A percentile compares a stretch with the other conserved stretches of the same genome.
Evolutionary conservation across 2,888 invertebrate genomes (phyloP).

Genomic region (Drosophila eohydei): DNA sequence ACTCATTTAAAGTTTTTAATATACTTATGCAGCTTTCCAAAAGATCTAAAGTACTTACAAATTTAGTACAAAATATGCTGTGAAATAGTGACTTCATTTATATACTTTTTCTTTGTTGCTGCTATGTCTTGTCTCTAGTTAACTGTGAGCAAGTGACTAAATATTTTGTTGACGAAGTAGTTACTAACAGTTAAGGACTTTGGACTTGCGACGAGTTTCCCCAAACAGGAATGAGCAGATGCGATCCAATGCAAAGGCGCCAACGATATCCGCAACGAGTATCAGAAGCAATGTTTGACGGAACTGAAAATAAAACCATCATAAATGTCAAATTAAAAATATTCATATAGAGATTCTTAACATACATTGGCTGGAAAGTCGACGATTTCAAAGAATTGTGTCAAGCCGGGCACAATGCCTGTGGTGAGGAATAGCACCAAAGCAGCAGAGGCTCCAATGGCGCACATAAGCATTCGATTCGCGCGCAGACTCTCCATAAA

Average conservation of each 20-base stretch:
- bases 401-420: constrained; percentile 93
- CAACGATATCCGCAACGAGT: constrained; percentile 93
- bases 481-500: constrained; percentile 98
- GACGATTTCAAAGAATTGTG: constrained; percentile 97
- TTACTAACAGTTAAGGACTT: constrained; percentile 67
- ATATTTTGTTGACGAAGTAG: constrained; percentile 1
- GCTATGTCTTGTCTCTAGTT: constrained; percentile 17
- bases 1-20: constrained; percentile 26
- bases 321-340: neutral
- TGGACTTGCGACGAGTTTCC: constrained; percentile 88
- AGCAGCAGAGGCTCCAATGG: constrained; percentile 92
- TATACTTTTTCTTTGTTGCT: constrained; percentile 10
- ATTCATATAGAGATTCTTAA: neutral
- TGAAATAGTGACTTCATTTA: constrained; percentile 9
- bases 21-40: constrained; percentile 34
- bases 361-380: constrained; percentile 96
- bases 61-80: constrained; percentile 15
- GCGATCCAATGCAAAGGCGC: constrained; percentile 94
- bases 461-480: constrained; percentile 96
- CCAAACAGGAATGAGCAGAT: constrained; percentile 94
- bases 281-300: constrained; percentile 93
- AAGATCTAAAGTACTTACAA: constrained; percentile 12
- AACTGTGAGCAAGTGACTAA: constrained; percentile 2
- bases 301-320: constrained; percentile 88
- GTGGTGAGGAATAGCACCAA: constrained; percentile 94